A percentile compares a stretch with the other conserved stretches of the same genome.
Evolutionary conservation across 2,888 invertebrate species (phyloP).

Genomic region (Schizotus pectinicornis): DNA sequence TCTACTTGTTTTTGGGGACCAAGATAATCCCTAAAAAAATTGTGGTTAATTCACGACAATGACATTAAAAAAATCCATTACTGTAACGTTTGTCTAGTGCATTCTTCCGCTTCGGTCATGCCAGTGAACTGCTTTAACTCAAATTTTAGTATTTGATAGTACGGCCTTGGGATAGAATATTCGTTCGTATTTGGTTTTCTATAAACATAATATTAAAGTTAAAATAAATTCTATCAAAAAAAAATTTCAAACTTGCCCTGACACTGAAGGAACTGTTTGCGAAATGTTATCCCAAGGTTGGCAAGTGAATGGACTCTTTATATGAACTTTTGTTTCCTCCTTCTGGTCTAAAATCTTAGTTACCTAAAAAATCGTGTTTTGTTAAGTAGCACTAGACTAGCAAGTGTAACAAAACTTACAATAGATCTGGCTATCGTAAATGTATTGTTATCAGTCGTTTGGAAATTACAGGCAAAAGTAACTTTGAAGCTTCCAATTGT

Average conservation of each 20-base stretch:
- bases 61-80: too few species aligned
- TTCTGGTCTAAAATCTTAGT: slow-evolving; percentile 53
- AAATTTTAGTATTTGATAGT: slow-evolving; percentile 25
- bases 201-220: neutral
- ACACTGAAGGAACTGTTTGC: slow-evolving; percentile 14
- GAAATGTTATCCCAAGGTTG: slow-evolving; percentile 11
- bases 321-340: slow-evolving; percentile 14
- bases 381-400: slow-evolving; percentile 13
- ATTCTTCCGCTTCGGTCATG: neutral
- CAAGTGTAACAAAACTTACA: slow-evolving; percentile 50
- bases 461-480: slow-evolving; percentile 60
- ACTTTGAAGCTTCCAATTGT: slow-evolving; percentile 60
- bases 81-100: too few species aligned
- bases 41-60: neutral
- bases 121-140: slow-evolving; percentile 12
- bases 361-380: slow-evolving; percentile 44
- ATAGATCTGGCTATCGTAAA: slow-evolving; percentile 59
- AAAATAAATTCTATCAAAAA: neutral
- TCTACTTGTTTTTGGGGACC: neutral
- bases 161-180: slow-evolving; percentile 34
- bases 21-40: neutral
- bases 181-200: neutral
- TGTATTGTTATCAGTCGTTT: slow-evolving; percentile 44
- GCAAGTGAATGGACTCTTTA: slow-evolving; percentile 19
- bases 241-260: slow-evolving; percentile 1